Conservation (phyloP, 2,113 vertebrate genomes). For the Epinephelus moara region DNA sequence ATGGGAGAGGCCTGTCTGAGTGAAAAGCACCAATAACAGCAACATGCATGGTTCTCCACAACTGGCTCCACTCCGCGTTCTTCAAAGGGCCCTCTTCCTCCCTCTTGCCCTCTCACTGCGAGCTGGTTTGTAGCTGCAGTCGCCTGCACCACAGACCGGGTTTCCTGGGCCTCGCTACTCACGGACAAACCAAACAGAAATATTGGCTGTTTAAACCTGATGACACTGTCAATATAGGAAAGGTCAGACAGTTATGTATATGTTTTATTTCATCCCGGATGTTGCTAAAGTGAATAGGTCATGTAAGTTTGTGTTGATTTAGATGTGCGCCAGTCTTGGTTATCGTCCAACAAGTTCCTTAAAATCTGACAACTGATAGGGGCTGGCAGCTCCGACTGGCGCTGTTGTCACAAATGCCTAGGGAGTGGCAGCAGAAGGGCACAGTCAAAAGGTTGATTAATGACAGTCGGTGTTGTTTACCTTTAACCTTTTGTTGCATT, state of each 20-base stretch:
- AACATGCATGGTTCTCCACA: constrained; percentile 66
- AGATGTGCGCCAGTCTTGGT: constrained; percentile 52
- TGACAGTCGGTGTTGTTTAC: constrained; percentile 67
- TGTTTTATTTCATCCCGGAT: constrained; percentile 67
- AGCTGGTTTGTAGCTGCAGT: constrained; percentile 14
- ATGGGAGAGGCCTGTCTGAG: constrained; percentile 54
- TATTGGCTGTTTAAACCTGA: constrained; percentile 52
- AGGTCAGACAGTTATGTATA: constrained; percentile 42
- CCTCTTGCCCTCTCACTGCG: background rate
- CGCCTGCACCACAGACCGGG: background rate
- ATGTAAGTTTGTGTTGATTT: constrained; percentile 59
- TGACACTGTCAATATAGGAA: constrained; percentile 69
- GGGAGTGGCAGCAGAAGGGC: constrained; percentile 64
- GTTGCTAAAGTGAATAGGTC: constrained; percentile 61
- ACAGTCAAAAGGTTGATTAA: constrained; percentile 78
- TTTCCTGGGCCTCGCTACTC: constrained; percentile 27
- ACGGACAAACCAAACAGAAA: constrained; percentile 50
- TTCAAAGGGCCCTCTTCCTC: constrained; percentile 64
- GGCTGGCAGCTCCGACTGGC: constrained; percentile 65
- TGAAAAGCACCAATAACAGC: constrained; percentile 65
- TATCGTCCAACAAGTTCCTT: constrained; percentile 64
- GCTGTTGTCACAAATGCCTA: constrained; percentile 48
- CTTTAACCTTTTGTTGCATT: constrained; percentile 75
- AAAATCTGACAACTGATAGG: constrained; percentile 64
- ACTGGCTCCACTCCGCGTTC: constrained; percentile 61